These are phyloP conservation scores for Drosophila falleni DNA, from an alignment of 2,888 invertebrate genomes.

Conservation along the genomic window DNA sequence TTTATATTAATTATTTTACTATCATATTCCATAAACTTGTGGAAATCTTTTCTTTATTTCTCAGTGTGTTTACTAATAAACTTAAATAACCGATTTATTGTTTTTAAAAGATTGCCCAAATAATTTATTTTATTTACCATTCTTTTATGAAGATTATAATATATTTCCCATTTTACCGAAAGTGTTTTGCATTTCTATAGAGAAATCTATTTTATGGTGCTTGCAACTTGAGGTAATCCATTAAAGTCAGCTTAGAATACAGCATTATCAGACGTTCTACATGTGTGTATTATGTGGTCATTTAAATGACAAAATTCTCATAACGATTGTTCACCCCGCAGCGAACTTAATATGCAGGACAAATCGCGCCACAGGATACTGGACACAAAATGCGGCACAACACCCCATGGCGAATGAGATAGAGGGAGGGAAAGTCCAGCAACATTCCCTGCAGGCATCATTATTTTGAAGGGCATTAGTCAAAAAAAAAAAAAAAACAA, in stretches of 20 bases:
- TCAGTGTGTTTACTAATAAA: too few relatives aligned
- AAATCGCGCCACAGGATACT: slow-evolving; percentile 63
- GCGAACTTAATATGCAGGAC: slow-evolving; percentile 68
- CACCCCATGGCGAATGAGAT: slow-evolving; percentile 31
- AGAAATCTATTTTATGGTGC: slow-evolving; percentile 10
- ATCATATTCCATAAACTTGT: too few relatives aligned
- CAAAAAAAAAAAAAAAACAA: slow-evolving; percentile 6
- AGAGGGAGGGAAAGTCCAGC: neutral
- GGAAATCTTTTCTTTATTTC: too few relatives aligned
- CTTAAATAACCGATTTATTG: too few relatives aligned
- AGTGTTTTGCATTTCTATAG: too few relatives aligned
- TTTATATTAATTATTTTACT: too few relatives aligned
- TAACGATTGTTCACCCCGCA: slow-evolving; percentile 37
- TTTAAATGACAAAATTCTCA: slow-evolving; percentile 44
- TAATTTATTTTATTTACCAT: neutral
- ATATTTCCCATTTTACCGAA: neutral
- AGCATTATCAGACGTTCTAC: slow-evolving; percentile 5
- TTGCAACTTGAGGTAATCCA: slow-evolving; percentile 2
- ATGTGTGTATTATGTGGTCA: slow-evolving; percentile 33
- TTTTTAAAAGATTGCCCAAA: too few relatives aligned
- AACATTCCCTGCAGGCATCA: slow-evolving; percentile 32
- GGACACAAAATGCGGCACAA: slow-evolving; percentile 29
- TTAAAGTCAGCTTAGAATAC: slow-evolving; percentile 4
- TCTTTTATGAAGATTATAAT: neutral
- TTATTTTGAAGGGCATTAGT: slow-evolving; percentile 53